These are phyloP conservation scores for Cataglyphis hispanica DNA, from an alignment of 1,140 invertebrate species.

Conservation along the genomic window DNA sequence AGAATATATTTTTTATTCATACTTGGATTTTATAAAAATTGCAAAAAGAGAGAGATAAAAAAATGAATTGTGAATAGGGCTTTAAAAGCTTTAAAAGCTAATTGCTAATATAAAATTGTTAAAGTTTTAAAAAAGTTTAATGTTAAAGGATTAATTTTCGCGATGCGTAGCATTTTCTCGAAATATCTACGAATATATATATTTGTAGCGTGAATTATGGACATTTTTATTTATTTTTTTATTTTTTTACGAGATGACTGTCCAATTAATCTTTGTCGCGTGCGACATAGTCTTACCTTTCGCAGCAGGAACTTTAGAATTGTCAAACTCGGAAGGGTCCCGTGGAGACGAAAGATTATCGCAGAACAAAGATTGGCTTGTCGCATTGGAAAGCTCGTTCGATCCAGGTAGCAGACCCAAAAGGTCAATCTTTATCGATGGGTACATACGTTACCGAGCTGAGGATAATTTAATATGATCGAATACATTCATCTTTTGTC, in stretches of 20 bases:
- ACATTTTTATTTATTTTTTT: not conserved
- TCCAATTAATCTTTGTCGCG: slow-evolving; percentile 14
- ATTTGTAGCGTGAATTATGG: not conserved
- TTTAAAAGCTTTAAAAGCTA: too few species aligned
- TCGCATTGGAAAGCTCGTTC: not conserved
- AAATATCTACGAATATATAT: too few species aligned
- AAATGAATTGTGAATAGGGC: too few species aligned
- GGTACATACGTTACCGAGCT: too few species aligned
- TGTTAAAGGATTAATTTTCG: too few species aligned
- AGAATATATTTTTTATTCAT: too few species aligned
- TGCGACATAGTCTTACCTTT: not conserved
- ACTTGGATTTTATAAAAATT: too few species aligned
- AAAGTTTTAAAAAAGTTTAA: too few species aligned
- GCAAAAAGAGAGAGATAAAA: too few species aligned
- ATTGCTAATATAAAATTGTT: too few species aligned
- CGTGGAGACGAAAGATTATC: not conserved
- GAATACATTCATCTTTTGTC: slow-evolving; percentile 7
- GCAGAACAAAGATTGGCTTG: slow-evolving; percentile 11
- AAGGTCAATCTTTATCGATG: not conserved
- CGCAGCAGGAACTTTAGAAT: not conserved
- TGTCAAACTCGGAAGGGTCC: not conserved
- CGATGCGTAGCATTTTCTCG: too few species aligned
- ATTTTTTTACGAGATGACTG: not conserved
- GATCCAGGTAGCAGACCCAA: not conserved
- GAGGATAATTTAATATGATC: not conserved